phyloP scores from a whole-genome alignment of 2,113 vertebrate genomes.

The Macrotus californicus region DNA sequence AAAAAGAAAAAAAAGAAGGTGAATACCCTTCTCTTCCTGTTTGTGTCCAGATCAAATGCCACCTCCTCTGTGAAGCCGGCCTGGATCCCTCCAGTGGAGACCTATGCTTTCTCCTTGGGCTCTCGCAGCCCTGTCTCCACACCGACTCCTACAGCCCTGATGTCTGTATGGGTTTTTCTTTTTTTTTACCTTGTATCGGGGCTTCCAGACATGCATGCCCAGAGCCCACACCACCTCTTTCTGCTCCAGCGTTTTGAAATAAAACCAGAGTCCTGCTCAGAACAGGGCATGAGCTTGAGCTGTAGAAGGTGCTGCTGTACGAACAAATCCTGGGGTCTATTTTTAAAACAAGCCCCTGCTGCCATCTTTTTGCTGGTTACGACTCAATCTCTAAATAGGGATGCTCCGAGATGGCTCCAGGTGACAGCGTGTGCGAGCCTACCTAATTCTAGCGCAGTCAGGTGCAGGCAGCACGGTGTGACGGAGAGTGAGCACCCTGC shows the following conservation, averaged over 20 bases:
- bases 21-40: not conserved
- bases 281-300: not conserved
- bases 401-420: not conserved
- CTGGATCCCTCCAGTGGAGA: not conserved
- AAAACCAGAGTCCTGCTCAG: not conserved
- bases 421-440: not conserved
- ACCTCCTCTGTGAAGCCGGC: not conserved
- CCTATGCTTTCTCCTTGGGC: not conserved
- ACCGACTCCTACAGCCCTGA: not conserved
- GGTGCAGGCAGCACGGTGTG: not conserved
- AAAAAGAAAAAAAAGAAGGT: too few relatives aligned
- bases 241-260: not conserved
- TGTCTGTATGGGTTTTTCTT: not conserved
- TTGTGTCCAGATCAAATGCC: not conserved
- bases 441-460: not conserved
- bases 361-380: conserved; percentile 11
- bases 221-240: not conserved
- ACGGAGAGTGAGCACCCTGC: rapidly evolving
- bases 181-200: not conserved
- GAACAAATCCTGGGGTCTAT: conserved; percentile 5
- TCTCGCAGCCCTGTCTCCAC: not conserved
- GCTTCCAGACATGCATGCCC: not conserved
- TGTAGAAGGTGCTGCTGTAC: not conserved
- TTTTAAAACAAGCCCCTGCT: conserved; percentile 43
- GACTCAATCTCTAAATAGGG: not conserved